phyloP scores from a whole-genome alignment of 2,888 invertebrate species.

The Pilophorus perplexus region DNA sequence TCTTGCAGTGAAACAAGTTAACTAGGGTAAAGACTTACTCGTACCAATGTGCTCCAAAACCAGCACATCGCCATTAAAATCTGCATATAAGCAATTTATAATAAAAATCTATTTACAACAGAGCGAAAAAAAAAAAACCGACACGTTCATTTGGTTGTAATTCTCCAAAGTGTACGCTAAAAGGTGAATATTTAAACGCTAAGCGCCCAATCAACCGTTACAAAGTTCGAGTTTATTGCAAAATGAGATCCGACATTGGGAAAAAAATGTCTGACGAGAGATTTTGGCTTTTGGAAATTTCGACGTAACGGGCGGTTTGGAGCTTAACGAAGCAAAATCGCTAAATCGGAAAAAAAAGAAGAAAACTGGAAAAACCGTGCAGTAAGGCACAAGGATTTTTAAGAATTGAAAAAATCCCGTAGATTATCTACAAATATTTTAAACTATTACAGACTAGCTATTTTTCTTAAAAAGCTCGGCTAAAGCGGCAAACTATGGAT shows the following conservation, averaged over 20 bases:
- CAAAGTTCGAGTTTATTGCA: no score
- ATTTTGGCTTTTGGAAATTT: no score
- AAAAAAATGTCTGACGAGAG: no score
- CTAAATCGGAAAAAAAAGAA: no score
- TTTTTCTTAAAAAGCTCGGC: conserved; percentile 7
- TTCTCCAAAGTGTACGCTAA: conserved; percentile 16
- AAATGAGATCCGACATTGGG: no score
- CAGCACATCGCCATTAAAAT: no score
- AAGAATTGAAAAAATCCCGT: conserved; percentile 33
- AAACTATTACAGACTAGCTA: conserved; percentile 36
- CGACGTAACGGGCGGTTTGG: no score
- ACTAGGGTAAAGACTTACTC: conserved; percentile 26
- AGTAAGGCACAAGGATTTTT: conserved; percentile 45
- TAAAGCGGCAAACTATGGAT: conserved; percentile 13
- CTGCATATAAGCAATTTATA: no score
- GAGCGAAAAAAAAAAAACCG: conserved; percentile 19
- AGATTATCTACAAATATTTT: conserved; percentile 23
- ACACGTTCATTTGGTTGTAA: conserved; percentile 17
- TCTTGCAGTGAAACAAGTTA: conserved; percentile 34
- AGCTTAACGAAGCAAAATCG: no score
- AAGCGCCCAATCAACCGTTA: conserved; percentile 19
- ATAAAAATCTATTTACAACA: conserved; percentile 42
- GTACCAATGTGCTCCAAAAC: conserved; percentile 17
- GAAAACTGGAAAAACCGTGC: conserved; percentile 40
- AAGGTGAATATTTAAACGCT: conserved; percentile 21